These are phyloP conservation scores for Pterocles orientalis DNA, from an alignment of 2,113 vertebrate genomes.

Conservation along the genomic window DNA sequence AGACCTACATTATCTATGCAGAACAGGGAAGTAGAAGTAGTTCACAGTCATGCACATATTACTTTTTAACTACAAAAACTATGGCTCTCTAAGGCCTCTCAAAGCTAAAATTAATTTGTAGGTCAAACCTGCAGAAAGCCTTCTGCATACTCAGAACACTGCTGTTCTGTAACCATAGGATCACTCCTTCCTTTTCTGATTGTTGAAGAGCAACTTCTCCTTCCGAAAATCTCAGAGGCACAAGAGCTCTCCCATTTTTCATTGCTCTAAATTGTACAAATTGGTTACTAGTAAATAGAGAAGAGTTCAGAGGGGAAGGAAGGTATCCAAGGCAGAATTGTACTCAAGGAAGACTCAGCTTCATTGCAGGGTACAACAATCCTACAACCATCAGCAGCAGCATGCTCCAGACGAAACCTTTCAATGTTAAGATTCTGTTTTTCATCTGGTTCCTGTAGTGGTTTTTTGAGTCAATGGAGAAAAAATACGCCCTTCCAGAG, in stretches of 20 bases:
- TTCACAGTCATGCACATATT: neutral
- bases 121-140: neutral
- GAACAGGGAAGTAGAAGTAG: neutral
- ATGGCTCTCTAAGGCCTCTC: neutral
- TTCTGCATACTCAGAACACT: neutral
- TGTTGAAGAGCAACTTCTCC: neutral
- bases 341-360: neutral
- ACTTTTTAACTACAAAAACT: neutral
- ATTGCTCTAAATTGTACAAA: neutral
- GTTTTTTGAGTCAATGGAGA: neutral
- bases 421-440: rapidly evolving
- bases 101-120: neutral
- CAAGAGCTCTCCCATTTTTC: neutral
- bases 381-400: neutral
- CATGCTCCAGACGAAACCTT: neutral
- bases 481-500: neutral
- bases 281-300: neutral
- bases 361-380: neutral
- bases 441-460: neutral
- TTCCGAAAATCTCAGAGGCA: neutral
- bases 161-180: neutral
- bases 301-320: neutral
- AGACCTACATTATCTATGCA: rapidly evolving
- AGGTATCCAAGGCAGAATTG: neutral
- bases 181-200: neutral